phyloP scores from a whole-genome alignment of 1,140 invertebrate genomes.

The Drosophila orena region DNA sequence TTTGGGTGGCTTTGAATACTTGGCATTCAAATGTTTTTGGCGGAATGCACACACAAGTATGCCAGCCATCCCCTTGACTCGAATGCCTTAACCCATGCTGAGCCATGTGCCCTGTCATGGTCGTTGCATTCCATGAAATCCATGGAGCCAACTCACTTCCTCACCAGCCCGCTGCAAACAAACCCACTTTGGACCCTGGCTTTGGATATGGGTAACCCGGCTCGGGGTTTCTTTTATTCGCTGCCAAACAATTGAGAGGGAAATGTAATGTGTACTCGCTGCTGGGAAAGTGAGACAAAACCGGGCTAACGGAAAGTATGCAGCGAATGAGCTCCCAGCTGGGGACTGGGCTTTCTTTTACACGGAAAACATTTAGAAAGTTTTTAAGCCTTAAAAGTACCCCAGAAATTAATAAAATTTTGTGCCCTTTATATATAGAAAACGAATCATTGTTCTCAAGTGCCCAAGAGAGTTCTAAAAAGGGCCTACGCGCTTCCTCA shows the following conservation, averaged over 20 bases:
- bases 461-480: background rate
- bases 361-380: background rate
- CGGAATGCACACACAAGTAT: slow-evolving; percentile 36
- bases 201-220: slow-evolving; percentile 24
- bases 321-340: slow-evolving; percentile 26
- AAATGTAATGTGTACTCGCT: slow-evolving; percentile 64
- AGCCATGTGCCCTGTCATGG: slow-evolving; percentile 44
- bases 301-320: slow-evolving; percentile 37
- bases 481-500: too few species aligned
- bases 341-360: slow-evolving; percentile 6
- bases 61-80: slow-evolving; percentile 33
- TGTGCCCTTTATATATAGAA: too few species aligned
- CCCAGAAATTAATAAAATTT: too few species aligned
- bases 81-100: slow-evolving; percentile 31
- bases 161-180: slow-evolving; percentile 31
- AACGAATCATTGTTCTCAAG: too few species aligned
- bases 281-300: slow-evolving; percentile 57
- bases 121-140: slow-evolving; percentile 46
- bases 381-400: too few species aligned
- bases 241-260: slow-evolving; percentile 61
- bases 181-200: slow-evolving; percentile 42
- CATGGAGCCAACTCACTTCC: slow-evolving; percentile 30
- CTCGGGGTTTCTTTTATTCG: slow-evolving; percentile 60
- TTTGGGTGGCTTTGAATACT: slow-evolving; percentile 43
- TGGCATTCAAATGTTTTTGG: slow-evolving; percentile 63